Evolutionary conservation across 2,888 invertebrate genomes (phyloP), one percentile per base, ranked within the genome.

Genomic region (Callimorpha dominula): DNA sequence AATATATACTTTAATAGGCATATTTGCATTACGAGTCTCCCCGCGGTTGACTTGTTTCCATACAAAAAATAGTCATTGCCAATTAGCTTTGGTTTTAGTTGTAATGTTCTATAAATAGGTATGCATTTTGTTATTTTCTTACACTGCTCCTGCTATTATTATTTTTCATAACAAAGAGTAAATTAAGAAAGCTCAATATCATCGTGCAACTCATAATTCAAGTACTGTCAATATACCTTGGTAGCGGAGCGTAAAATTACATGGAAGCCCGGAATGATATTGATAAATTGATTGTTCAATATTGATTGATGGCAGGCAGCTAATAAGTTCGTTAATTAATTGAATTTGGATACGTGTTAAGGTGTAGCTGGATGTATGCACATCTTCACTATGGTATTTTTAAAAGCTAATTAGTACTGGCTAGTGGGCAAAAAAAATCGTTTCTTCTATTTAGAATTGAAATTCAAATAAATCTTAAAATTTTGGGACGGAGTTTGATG

Each of bases 241-340:
- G 65, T 66, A 73, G 60, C 65, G 68, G 72, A 73, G 75, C 76
- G 77, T 78, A 74, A 76, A 75, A 78, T 79, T 73, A 79, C 78
- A 80, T 77, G 73, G 70, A 68, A 74, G 62, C 49, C 63, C 57
- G 65, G 60, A 73, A 78, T 64, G 77, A 71, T 65, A 74, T 73
- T 80, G 73, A 82, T 81, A 78, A 81, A 83, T 83, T 82, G 74
- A 74, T 71, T 78, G 79, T 77, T 81, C 77, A 79, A 84, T 82
- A 82, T 83, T 78, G 81, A 81, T 79, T 82, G 76, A 79, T 74
- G 68, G 68, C 65, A 69, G 72, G 66, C 71, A 71, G 69, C 71
- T 68, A n/a, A 72, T 65, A 72, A 77, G 74, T 72, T 73, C 17
- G 72, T 74, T 83, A 78, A 79, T 82, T 81, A 79, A 83, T 83